Evolutionary conservation across 2,797 vertebrate species (phyloP), one percentile per base, ranked within the genome.

Genomic region (Babyrousa celebensis): DNA sequence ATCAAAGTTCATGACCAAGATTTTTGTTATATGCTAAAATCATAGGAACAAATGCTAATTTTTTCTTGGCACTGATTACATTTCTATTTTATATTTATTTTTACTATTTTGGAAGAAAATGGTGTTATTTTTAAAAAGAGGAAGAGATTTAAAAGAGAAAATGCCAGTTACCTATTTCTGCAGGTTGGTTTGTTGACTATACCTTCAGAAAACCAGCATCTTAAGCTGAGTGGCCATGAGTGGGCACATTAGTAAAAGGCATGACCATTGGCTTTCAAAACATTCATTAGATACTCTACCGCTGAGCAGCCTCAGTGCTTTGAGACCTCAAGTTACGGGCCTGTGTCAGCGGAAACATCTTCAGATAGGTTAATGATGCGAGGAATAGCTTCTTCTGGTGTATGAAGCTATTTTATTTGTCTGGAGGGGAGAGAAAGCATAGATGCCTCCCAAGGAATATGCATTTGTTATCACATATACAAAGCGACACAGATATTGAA

Each of bases 121-220:
- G 2, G 27, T 82, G 77, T 82, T 75, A 23, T 32, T 77, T 92
- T 88, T 29, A 12, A 75, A 72, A 85, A 79, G 12, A 75, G 20
- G 87, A 63, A 94, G 12, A 85, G 8, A 78, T 58, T 60, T 9
- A 52, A 75, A 60, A 86, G 29, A 85, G 67, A 88, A 95, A 75
- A 86, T 86, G 4, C 27, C 12, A 48, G 8, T n/a, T 63, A 8
- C 11, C 17, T 74, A 15, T 71, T 91, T 60, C 52, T 4, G 9
- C 20, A 40, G 43, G 6, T 56, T 72, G 23, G 20, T 84, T 79
- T 94, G 25, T 75, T 74, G 43, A 20, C 17, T 1, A 0, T 8
- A 23, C 32, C n/a, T 83, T 91, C 63, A 17, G 74, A 56, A 70
- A 62, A 54, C 5, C 27, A 27, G 21, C 36, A 25, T 23, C 36